Evolutionary conservation across 2,888 invertebrate species (phyloP).

Genomic region (Lycia hirtaria): DNA sequence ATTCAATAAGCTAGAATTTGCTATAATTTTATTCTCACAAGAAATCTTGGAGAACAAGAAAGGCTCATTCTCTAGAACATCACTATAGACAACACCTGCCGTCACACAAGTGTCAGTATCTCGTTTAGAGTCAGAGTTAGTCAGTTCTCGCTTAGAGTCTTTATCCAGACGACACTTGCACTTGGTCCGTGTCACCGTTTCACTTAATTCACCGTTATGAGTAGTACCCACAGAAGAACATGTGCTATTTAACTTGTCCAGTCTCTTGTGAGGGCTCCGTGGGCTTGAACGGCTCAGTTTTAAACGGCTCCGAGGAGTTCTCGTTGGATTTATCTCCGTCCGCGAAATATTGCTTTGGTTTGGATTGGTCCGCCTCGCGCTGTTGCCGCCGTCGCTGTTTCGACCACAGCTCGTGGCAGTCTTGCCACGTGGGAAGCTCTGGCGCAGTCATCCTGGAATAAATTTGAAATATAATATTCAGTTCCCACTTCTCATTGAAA

Average conservation of each 20-base stretch:
- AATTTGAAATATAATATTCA: no score
- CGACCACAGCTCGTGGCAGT: conserved; percentile 99
- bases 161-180: no score
- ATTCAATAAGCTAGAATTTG: neutral
- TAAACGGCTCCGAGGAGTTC: conserved; percentile 56
- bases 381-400: conserved; percentile 96
- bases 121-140: neutral
- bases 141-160: neutral
- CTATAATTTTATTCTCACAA: no score
- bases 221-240: conserved; percentile 48
- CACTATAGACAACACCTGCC: no score
- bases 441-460: conserved; percentile 91
- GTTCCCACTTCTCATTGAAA: no score
- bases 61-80: no score
- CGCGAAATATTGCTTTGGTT: conserved; percentile 54
- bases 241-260: conserved; percentile 77
- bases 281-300: conserved; percentile 66
- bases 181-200: conserved; percentile 18
- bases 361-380: conserved; percentile 89
- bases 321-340: conserved; percentile 50
- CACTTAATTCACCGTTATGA: conserved; percentile 38
- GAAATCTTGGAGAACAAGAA: no score
- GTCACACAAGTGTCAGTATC: no score
- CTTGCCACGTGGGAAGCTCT: conserved; percentile 97
- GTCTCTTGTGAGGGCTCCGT: conserved; percentile 62